Evolutionary conservation across 2,888 invertebrate genomes (phyloP).

Genomic region (Bimastos eiseni): DNA sequence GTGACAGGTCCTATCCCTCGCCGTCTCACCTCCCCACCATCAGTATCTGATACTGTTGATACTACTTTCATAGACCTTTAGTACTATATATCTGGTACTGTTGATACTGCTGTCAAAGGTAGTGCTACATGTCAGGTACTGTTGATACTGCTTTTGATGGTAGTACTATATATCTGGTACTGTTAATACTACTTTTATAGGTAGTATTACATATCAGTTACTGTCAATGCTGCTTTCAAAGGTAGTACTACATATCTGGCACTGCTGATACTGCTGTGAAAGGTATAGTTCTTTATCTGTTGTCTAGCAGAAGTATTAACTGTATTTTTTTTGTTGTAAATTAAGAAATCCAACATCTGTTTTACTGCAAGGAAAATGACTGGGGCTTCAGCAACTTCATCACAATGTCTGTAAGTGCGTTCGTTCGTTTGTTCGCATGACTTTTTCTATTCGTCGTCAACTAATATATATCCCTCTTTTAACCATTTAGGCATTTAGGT

Average conservation of each 20-base stretch:
- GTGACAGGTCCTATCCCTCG: too few species aligned
- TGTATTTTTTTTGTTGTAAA: conserved; percentile 38
- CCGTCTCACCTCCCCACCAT: too few species aligned
- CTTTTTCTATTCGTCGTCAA: background rate
- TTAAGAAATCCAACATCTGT: conserved; percentile 82
- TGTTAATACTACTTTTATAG: background rate
- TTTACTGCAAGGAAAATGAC: conserved; percentile 86
- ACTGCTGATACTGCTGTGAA: background rate
- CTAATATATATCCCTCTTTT: background rate
- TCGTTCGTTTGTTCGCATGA: background rate
- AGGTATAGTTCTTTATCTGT: background rate
- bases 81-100: too few species aligned
- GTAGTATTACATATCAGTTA: too few species aligned
- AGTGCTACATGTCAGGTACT: background rate
- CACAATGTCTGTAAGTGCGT: conserved; percentile 62
- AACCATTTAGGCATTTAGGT: background rate
- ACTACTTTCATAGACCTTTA: too few species aligned
- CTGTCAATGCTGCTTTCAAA: too few species aligned
- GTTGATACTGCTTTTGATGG: background rate
- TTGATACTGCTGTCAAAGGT: background rate
- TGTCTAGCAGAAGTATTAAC: background rate
- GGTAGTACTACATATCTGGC: too few species aligned
- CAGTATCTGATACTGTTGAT: too few species aligned
- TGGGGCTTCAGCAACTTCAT: conserved; percentile 98
- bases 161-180: too few species aligned